Percentiles rank a stretch among this genome's conserved stretches.
Conservation (phyloP, 2,113 vertebrate genomes). For the Tylochromis polylepis region DNA sequence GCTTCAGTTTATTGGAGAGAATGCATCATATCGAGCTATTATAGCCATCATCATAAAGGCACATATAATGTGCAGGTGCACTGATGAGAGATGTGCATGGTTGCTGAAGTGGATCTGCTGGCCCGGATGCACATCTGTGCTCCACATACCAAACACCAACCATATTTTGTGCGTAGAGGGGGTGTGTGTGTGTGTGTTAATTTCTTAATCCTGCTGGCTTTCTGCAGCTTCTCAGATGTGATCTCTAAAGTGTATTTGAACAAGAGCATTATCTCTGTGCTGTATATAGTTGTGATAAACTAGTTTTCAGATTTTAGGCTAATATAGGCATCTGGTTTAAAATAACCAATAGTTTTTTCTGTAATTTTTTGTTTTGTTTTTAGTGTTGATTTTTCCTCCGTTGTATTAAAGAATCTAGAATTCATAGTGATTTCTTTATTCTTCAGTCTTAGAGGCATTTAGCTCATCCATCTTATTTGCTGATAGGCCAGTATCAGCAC, state of each 20-base stretch:
- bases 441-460: not conserved
- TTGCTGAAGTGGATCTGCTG: slow-evolving; percentile 22
- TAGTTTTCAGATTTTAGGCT: not conserved
- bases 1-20: not conserved
- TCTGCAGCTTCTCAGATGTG: not conserved
- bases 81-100: not conserved
- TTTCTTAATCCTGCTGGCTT: not conserved
- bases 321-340: not conserved
- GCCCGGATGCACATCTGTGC: slow-evolving; percentile 31
- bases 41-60: not conserved
- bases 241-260: not conserved
- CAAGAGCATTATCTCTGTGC: not conserved
- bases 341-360: not conserved
- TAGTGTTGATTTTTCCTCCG: not conserved
- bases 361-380: not conserved
- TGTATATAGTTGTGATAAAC: not conserved
- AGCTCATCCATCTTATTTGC: not conserved
- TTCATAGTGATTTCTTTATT: not conserved
- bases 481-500: not conserved
- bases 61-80: slow-evolving; percentile 15
- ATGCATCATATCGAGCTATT: not conserved
- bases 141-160: not conserved
- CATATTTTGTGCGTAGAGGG: not conserved
- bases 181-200: not conserved
- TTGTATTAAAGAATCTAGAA: not conserved